Conservation (phyloP, 2,113 vertebrate genomes). For the Scatophagus argus region DNA sequence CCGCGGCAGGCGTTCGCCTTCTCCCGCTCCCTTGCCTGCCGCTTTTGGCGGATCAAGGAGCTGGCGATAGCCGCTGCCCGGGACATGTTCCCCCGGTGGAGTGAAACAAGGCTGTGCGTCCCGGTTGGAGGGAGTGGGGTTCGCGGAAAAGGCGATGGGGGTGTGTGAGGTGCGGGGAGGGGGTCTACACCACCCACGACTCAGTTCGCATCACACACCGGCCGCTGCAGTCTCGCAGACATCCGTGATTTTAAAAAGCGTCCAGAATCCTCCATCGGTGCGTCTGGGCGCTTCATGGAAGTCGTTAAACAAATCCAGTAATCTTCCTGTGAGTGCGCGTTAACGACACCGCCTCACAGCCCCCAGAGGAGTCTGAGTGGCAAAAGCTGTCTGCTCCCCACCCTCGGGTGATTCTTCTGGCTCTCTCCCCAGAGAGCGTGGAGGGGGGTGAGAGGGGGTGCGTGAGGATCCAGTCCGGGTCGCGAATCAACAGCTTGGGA, state of each 20-base stretch:
- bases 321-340: conserved; percentile 34
- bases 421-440: conserved; percentile 60
- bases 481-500: conserved; percentile 71
- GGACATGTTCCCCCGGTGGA: conserved; percentile 82
- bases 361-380: conserved; percentile 36
- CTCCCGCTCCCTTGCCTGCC: conserved; percentile 97
- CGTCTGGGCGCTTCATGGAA: conserved; percentile 62
- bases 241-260: conserved; percentile 48
- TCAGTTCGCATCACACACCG: conserved; percentile 74
- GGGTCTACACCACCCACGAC: conserved; percentile 73
- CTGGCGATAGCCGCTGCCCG: conserved; percentile 99
- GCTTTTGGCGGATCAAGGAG: conserved; percentile 98
- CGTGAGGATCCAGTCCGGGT: conserved; percentile 43
- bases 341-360: conserved; percentile 57
- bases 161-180: conserved; percentile 22
- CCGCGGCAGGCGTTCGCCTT: conserved; percentile 95
- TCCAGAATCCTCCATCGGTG: conserved; percentile 71
- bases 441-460: background rate
- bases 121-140: conserved; percentile 25
- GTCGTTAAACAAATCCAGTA: conserved; percentile 47
- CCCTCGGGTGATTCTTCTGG: conserved; percentile 32
- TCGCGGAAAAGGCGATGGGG: conserved; percentile 34
- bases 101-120: conserved; percentile 65
- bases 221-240: conserved; percentile 64
- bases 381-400: conserved; percentile 24